phyloP scores from a whole-genome alignment of 2,113 vertebrate genomes.

The Neogale vison region DNA sequence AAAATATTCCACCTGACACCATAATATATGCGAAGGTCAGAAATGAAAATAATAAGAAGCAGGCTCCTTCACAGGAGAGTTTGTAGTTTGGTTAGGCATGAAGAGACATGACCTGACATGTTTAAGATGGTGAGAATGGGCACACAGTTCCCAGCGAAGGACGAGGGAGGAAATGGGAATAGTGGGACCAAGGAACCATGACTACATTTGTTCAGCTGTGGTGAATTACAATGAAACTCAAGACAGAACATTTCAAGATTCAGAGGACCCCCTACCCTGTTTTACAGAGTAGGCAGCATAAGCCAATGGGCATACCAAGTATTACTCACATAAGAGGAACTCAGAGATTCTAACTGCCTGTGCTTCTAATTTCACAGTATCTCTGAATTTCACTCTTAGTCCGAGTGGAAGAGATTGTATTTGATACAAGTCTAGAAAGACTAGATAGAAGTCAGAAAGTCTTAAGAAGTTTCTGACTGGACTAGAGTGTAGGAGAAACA shows the following conservation, averaged over 20 bases:
- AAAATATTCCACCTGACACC: neutral
- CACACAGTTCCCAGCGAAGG: neutral
- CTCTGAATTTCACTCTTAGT: neutral
- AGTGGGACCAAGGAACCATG: neutral
- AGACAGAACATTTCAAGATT: neutral
- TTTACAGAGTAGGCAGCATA: neutral
- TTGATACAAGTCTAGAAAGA: neutral
- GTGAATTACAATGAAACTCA: neutral
- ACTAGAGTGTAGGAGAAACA: neutral
- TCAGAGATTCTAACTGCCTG: too few species aligned
- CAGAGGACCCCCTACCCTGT: neutral
- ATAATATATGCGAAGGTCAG: neutral
- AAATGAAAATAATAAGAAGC: neutral
- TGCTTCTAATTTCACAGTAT: neutral
- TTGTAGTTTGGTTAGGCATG: neutral
- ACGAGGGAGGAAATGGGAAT: neutral
- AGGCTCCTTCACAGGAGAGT: neutral
- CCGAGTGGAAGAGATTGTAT: neutral
- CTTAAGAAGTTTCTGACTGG: neutral
- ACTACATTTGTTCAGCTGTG: neutral
- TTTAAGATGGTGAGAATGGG: neutral
- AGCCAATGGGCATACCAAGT: accelerated
- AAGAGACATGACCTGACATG: neutral
- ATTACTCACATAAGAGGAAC: neutral
- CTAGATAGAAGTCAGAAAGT: neutral